phyloP scores from a whole-genome alignment of 2,797 vertebrate genomes.

The Karalla daura region DNA sequence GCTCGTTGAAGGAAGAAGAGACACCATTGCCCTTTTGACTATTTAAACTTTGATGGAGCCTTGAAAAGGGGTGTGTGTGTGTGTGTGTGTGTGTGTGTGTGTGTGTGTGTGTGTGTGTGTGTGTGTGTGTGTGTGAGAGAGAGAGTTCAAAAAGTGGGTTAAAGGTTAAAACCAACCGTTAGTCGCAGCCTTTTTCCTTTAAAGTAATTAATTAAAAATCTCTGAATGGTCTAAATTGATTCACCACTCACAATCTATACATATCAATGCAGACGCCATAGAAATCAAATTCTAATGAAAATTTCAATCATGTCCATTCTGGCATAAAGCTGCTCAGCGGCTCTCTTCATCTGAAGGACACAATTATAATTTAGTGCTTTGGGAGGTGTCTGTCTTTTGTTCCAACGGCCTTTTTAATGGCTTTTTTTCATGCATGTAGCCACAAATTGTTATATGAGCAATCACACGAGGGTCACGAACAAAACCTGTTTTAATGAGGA shows the following conservation, averaged over 20 bases:
- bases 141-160: constrained; percentile 9
- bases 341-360: constrained; percentile 49
- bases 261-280: constrained; percentile 2
- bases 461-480: constrained; percentile 50
- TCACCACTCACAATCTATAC: constrained; percentile 7
- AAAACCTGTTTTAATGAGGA: constrained; percentile 62
- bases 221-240: constrained; percentile 18
- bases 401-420: constrained; percentile 50
- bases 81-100: constrained; percentile 6
- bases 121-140: constrained; percentile 13
- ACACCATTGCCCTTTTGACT: background rate
- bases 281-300: constrained; percentile 37
- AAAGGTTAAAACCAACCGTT: background rate
- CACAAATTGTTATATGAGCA: constrained; percentile 44
- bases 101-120: background rate
- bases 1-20: constrained; percentile 7
- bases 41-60: constrained; percentile 22
- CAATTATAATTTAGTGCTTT: constrained; percentile 45
- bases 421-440: constrained; percentile 43
- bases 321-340: background rate
- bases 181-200: background rate
- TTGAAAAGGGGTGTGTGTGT: background rate
- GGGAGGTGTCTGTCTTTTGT: constrained; percentile 51
- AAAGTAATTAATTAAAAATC: background rate
- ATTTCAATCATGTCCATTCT: constrained; percentile 24